phyloP scores from a whole-genome alignment of 2,797 vertebrate genomes.

The Acrocephalus scirpaceus region DNA sequence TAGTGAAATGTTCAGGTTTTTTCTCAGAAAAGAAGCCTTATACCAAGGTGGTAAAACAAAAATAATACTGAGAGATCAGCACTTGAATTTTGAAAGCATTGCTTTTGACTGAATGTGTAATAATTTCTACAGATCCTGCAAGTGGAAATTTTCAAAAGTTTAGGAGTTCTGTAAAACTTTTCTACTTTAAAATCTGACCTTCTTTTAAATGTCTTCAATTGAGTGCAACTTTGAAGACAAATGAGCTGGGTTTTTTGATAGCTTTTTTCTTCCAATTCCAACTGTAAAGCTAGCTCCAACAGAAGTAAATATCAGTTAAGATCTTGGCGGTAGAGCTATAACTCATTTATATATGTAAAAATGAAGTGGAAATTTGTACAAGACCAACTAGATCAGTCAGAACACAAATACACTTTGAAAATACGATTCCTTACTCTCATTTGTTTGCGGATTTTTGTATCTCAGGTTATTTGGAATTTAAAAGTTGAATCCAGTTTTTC shows the following conservation, averaged over 20 bases:
- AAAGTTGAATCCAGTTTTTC: background rate
- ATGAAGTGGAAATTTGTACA: background rate
- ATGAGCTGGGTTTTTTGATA: background rate
- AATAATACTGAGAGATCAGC: background rate
- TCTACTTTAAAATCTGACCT: background rate
- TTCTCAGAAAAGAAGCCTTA: background rate
- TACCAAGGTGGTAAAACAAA: background rate
- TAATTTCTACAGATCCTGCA: background rate
- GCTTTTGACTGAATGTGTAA: background rate
- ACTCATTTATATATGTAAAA: fast-evolving
- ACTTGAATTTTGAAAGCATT: background rate
- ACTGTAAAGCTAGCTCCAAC: background rate
- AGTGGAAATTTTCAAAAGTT: background rate
- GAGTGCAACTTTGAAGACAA: background rate
- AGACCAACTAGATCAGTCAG: background rate
- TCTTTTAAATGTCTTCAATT: background rate
- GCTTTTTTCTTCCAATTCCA: background rate
- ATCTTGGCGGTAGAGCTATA: background rate
- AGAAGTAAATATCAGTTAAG: background rate
- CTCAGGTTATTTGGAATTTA: background rate
- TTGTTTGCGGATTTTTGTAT: background rate
- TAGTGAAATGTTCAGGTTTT: background rate
- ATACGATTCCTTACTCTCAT: background rate
- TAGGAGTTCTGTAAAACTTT: background rate
- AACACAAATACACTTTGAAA: background rate